Evolutionary conservation across 2,113 vertebrate species (phyloP), one percentile per base, ranked within the genome.

Genomic region (Phyllopteryx taeniolatus): DNA sequence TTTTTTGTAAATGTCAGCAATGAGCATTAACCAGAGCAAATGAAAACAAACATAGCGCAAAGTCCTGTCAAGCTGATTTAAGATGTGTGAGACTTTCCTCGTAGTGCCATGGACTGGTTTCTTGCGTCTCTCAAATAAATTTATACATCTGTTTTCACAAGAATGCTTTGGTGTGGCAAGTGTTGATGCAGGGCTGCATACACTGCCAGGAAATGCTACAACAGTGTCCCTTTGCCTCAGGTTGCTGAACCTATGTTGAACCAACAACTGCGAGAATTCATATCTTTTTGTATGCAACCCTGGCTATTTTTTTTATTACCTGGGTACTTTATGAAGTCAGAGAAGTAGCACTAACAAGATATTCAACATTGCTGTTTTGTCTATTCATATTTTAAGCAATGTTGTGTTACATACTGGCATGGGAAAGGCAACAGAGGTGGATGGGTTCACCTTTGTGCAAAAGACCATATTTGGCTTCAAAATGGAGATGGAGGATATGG

Each of bases 21-120:
- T 61, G 59, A 61, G 5, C 27, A 63, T 42, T n/a, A 64, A 66
- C n/a, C 43, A 44, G n/a, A 27, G 12, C 43, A 64, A 66, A 66
- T 46, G 13, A 27, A 46, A 66, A 27, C 42, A 47, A 66, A 66
- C 64, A 46, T 43, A 20, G 13, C 13, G 13, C 14, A 17, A 47
- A 47, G 22, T 66, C 42, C 64, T 66, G 64, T 47, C 64, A 47
- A 49, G 22, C n/a, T 47, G 44, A 47, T 17, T 66, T 47, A 66
- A 27, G 20, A 46, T 15, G 22, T 44, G 11, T 47, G 22, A 46
- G 8, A 47, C 12, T 66, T 27, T 66, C 20, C 13, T 66, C 9
- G 44, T 15, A 5, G 43, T 27, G 44, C n/a, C 7, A 3, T 22
- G 12, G 8, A 31, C 44, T 47, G 64, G 44, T 31, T 43, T 65